Evolutionary conservation across 2,113 vertebrate species (phyloP).

Genomic region (Hydropotes inermis): DNA sequence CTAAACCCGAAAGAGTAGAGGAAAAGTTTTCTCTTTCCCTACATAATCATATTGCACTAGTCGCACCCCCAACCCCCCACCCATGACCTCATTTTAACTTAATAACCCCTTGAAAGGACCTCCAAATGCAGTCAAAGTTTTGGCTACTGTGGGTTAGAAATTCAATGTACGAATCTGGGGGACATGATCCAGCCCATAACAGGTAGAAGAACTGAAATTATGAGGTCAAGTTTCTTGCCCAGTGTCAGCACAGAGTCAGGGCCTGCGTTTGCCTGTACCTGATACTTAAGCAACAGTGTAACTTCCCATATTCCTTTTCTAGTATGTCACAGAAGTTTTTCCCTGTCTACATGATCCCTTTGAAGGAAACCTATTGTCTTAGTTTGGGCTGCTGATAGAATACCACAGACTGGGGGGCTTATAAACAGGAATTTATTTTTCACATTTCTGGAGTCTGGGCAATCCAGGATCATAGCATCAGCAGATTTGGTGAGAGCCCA

Average conservation of each 20-base stretch:
- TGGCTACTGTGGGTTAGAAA: background rate
- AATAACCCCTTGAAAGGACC: background rate
- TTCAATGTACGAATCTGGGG: background rate
- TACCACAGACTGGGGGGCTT: background rate
- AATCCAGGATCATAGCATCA: background rate
- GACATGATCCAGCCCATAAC: background rate
- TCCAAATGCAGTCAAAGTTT: background rate
- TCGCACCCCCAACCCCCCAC: too few relatives aligned
- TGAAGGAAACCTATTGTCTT: background rate
- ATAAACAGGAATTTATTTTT: background rate
- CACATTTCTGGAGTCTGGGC: background rate
- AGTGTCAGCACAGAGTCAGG: background rate
- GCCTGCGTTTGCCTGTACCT: background rate
- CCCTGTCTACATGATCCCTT: background rate
- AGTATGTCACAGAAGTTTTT: background rate
- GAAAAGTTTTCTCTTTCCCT: background rate
- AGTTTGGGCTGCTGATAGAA: background rate
- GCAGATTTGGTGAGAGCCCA: background rate
- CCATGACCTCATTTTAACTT: constrained; percentile 8
- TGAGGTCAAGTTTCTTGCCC: background rate
- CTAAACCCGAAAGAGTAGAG: background rate
- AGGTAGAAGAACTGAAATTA: background rate
- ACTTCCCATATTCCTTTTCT: background rate
- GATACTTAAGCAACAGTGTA: background rate
- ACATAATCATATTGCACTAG: background rate